These are phyloP conservation scores for Sinodicranocentrus sp. DNA, from an alignment of 2,888 invertebrate species.

Conservation along the genomic window DNA sequence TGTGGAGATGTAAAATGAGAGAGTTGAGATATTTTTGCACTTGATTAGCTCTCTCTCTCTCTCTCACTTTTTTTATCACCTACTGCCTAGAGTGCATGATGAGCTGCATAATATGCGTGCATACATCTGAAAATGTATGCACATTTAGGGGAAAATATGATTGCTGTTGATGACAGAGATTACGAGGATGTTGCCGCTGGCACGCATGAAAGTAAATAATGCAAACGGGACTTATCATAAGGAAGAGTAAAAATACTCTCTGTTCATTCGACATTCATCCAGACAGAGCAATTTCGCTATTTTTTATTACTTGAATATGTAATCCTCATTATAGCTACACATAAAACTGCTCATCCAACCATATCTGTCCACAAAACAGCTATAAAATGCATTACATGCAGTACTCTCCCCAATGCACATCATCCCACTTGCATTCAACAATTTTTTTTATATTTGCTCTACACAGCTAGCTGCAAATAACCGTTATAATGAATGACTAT, in stretches of 20 bases:
- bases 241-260: neutral
- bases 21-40: conserved; percentile 32
- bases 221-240: conserved; percentile 12
- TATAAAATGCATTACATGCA: conserved; percentile 6
- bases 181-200: conserved; percentile 7
- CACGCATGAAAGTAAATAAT: conserved; percentile 24
- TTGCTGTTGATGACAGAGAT: neutral
- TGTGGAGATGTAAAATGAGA: conserved; percentile 3
- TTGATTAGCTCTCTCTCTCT: conserved; percentile 47
- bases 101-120: neutral
- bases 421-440: too few relatives aligned
- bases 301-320: conserved; percentile 15
- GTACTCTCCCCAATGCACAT: neutral
- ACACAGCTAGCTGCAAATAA: neutral
- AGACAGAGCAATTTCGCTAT: neutral
- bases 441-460: neutral
- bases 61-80: neutral
- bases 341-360: conserved; percentile 24
- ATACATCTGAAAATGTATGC: neutral
- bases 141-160: neutral
- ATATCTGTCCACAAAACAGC: conserved; percentile 33
- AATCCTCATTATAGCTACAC: conserved; percentile 14
- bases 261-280: neutral
- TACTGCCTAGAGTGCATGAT: neutral
- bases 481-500: conserved; percentile 2